Base-by-base conservation (phyloP, 2,797 vertebrate genomes). In the Philypnodon macrostomus region DNA sequence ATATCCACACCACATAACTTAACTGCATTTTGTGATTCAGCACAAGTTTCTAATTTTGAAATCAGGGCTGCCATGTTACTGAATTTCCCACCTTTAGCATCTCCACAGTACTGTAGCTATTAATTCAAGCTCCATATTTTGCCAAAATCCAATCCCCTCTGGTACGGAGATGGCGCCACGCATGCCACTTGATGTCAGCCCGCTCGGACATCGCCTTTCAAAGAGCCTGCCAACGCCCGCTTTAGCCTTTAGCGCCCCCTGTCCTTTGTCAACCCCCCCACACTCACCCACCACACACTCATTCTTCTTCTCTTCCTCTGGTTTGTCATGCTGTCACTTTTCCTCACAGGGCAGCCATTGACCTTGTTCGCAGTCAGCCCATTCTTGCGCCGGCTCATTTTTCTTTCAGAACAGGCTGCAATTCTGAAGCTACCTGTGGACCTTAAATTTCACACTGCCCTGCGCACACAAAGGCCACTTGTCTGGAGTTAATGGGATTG, bases 311-410 rank as follows among this genome's bases (percentile, higher is more conserved):
- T 61, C 70, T 36, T 49, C 36, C 63, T 58, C 58, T 36, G 50
- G 55, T 84, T 80, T 81, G 79, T 81, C 79, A 80, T 75, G 75
- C 79, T 75, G 83, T 87, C 84, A 82, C 67, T 78, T 80, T 78
- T 55, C 57, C 63, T 84, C 79, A 60, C 55, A 79, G 72, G 80
- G 78, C 70, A 70, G 58, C 27, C 26, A 13, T 56, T 81, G 83
- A 88, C 85, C 85, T 87, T 87, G 86, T 73, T 76, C 73, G 59
- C 66, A 72, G 52, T 51, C 67, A 58, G 62, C 45, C n/a, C 58
- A 49, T 59, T 51, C 35, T 60, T 34, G 34, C 13, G 4, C 29
- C 29, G 33, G 7, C 17, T 36, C 12, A 19, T 12, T 48, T 33
- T n/a, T 38, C 1, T 12, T 12, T 44, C 12, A 4, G 17, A 38